Conservation (phyloP, 2,113 vertebrate species). For the Agapornis roseicollis region DNA sequence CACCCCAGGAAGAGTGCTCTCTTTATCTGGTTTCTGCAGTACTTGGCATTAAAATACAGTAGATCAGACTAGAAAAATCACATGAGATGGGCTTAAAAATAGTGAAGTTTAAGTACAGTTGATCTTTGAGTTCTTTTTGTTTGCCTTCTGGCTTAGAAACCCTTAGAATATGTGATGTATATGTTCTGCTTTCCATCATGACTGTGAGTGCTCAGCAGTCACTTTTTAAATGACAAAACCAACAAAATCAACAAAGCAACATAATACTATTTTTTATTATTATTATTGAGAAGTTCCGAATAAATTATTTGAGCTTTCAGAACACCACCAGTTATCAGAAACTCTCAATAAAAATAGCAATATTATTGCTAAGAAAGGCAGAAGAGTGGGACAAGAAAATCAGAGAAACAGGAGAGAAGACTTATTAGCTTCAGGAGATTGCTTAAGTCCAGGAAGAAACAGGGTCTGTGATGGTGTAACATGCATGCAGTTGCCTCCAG, state of each 20-base stretch:
- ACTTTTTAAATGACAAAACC: neutral
- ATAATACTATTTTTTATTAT: neutral
- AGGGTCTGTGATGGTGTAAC: neutral
- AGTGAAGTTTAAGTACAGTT: neutral
- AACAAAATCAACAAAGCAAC: neutral
- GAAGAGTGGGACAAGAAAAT: neutral
- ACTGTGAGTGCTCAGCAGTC: neutral
- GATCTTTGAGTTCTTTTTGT: neutral
- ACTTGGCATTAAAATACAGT: neutral
- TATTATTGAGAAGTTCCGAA: neutral
- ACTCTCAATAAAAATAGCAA: neutral
- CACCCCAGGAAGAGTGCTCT: neutral
- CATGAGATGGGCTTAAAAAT: neutral
- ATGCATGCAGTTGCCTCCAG: neutral
- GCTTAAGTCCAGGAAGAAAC: neutral
- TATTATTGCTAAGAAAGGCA: neutral
- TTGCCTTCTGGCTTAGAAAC: neutral
- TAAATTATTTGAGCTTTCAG: neutral
- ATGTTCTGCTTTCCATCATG: neutral
- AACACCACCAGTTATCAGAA: neutral
- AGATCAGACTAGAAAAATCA: neutral
- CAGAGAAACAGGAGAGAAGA: neutral
- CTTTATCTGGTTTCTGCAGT: neutral
- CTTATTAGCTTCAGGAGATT: neutral
- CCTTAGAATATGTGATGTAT: neutral